Percentiles rank a stretch among this genome's conserved stretches.
These are phyloP conservation scores for Scaptomyza graminum DNA, from an alignment of 1,140 invertebrate species.

Conservation along the genomic window DNA sequence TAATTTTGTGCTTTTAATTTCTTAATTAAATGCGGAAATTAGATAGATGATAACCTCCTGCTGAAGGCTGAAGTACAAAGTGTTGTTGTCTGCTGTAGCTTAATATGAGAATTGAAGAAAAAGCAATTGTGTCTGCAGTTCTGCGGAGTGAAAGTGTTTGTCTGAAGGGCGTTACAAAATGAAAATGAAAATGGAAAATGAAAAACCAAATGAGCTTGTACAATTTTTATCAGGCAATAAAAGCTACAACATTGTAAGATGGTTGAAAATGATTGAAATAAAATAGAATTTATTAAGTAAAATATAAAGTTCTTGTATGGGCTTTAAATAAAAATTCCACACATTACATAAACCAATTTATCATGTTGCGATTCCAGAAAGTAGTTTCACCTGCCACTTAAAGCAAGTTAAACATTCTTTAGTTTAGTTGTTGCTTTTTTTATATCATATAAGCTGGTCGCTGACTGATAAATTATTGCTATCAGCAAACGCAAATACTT, in stretches of 20 bases:
- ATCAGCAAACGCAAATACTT: conserved; percentile 43
- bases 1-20: conserved; percentile 40
- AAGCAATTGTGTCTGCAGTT: conserved; percentile 9
- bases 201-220: conserved; percentile 22
- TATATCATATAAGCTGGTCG: conserved; percentile 7
- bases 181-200: conserved; percentile 15
- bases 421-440: neutral
- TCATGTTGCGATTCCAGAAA: neutral
- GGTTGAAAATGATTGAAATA: neutral
- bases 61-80: neutral
- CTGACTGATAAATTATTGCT: conserved; percentile 42
- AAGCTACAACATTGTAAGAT: neutral
- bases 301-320: too few species aligned
- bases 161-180: conserved; percentile 31
- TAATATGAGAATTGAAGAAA: conserved; percentile 24
- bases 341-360: too few species aligned
- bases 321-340: too few species aligned
- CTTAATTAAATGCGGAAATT: conserved; percentile 56
- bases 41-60: conserved; percentile 22
- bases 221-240: conserved; percentile 17
- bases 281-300: too few species aligned
- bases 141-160: conserved; percentile 39
- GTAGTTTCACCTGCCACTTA: too few species aligned
- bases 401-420: neutral
- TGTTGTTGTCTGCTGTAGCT: neutral